A percentile compares a stretch with the other conserved stretches of the same genome.
These are phyloP conservation scores for Trypoxylon attenuatum DNA, from an alignment of 2,888 invertebrate genomes.

Conservation along the genomic window DNA sequence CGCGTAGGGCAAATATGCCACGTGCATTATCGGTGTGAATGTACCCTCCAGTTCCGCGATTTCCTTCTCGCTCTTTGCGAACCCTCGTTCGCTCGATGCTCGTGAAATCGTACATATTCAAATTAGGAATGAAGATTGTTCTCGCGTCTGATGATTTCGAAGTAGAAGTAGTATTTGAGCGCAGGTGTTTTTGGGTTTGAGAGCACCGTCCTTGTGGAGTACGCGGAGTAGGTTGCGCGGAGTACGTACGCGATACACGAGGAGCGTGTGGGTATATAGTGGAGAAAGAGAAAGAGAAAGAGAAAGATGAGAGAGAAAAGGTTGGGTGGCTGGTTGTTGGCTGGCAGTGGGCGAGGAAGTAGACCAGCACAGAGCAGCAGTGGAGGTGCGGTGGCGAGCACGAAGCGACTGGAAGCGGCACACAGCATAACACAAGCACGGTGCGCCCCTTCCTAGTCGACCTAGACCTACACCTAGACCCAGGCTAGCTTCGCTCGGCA, in stretches of 20 bases:
- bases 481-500: conserved; percentile 3
- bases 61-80: background rate
- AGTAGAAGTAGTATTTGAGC: too few relatives aligned
- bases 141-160: too few relatives aligned
- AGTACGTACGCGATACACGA: too few relatives aligned
- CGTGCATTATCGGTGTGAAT: conserved; percentile 44
- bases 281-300: too few relatives aligned
- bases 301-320: conserved; percentile 44
- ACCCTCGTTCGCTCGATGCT: too few relatives aligned
- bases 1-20: conserved; percentile 40
- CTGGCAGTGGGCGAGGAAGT: conserved; percentile 58
- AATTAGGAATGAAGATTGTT: too few relatives aligned
- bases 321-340: conserved; percentile 25
- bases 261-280: too few relatives aligned
- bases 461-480: conserved; percentile 41
- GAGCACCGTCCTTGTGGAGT: too few relatives aligned
- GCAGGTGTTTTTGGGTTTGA: too few relatives aligned
- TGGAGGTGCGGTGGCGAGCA: too few relatives aligned
- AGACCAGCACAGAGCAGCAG: conserved; percentile 46
- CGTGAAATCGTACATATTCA: background rate
- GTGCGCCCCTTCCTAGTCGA: conserved; percentile 51
- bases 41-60: conserved; percentile 20
- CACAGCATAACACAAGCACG: background rate
- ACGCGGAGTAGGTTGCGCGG: too few relatives aligned
- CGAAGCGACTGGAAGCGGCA: background rate